These are phyloP conservation scores for Aspidiotus destructor DNA, from an alignment of 2,888 invertebrate species.

Conservation along the genomic window DNA sequence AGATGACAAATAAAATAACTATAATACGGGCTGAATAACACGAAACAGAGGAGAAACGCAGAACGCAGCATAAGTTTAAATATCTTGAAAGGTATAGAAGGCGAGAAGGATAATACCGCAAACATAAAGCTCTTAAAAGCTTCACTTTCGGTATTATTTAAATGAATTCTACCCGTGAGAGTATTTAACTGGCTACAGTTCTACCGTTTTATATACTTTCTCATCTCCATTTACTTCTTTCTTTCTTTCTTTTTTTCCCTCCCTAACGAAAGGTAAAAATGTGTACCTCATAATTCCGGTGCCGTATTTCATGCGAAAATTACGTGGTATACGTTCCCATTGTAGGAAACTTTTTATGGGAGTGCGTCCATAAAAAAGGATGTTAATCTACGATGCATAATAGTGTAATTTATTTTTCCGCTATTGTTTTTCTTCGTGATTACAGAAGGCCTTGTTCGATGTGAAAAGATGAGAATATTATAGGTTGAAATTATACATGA, in stretches of 20 bases:
- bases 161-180: slow-evolving; percentile 32
- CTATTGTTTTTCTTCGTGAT: too few relatives aligned
- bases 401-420: too few relatives aligned
- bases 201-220: slow-evolving; percentile 28
- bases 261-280: not conserved
- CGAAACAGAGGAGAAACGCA: slow-evolving; percentile 25
- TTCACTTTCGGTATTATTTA: slow-evolving; percentile 31
- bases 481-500: too few relatives aligned
- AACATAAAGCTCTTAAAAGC: slow-evolving; percentile 32
- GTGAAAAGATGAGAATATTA: too few relatives aligned
- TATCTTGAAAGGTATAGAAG: slow-evolving; percentile 19
- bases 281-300: not conserved
- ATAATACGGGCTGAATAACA: slow-evolving; percentile 5
- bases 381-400: too few relatives aligned
- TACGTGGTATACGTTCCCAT: too few relatives aligned
- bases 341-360: too few relatives aligned
- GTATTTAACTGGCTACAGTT: slow-evolving; percentile 31
- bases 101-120: slow-evolving; percentile 29
- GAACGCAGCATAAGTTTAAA: slow-evolving; percentile 24
- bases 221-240: slow-evolving; percentile 21
- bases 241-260: slow-evolving; percentile 11
- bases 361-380: too few relatives aligned
- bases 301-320: too few relatives aligned
- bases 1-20: slow-evolving; percentile 16
- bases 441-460: too few relatives aligned